Conservation (phyloP, 2,113 vertebrate species). For the Pseudorhombus dupliciocellatus region DNA sequence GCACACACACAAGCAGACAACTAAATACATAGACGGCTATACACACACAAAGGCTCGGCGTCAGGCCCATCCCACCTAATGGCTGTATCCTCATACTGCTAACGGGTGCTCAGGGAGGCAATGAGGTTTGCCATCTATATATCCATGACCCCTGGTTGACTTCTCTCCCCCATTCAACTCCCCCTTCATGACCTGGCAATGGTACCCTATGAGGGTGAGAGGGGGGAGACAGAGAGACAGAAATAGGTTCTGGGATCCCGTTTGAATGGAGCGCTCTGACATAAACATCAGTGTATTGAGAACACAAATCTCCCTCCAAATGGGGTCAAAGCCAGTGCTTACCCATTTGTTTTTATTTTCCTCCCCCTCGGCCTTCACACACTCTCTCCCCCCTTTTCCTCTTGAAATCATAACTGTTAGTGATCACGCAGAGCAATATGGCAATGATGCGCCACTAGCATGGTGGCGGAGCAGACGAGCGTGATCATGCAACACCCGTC, state of each 20-base stretch:
- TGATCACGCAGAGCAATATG: slow-evolving; percentile 57
- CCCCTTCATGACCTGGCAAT: slow-evolving; percentile 81
- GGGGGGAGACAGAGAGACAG: slow-evolving; percentile 47
- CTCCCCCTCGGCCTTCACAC: slow-evolving; percentile 1
- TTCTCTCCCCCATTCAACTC: slow-evolving; percentile 71
- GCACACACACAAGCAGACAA: slow-evolving; percentile 2
- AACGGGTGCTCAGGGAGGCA: slow-evolving; percentile 77
- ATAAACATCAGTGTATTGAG: slow-evolving; percentile 66
- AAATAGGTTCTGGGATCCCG: slow-evolving; percentile 65
- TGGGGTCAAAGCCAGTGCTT: slow-evolving; percentile 74
- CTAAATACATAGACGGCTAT: slow-evolving; percentile 19
- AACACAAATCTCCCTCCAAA: slow-evolving; percentile 74
- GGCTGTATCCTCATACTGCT: slow-evolving; percentile 71
- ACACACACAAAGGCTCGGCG: slow-evolving; percentile 56
- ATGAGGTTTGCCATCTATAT: slow-evolving; percentile 81
- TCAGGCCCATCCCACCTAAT: slow-evolving; percentile 75
- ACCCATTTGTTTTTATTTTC: slow-evolving; percentile 73
- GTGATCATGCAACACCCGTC: slow-evolving; percentile 34
- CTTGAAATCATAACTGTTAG: slow-evolving; percentile 60
- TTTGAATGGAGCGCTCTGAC: slow-evolving; percentile 75
- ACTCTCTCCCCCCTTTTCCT: slow-evolving; percentile 18
- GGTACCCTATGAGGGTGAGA: slow-evolving; percentile 76
- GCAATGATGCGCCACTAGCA: slow-evolving; percentile 47
- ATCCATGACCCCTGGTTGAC: slow-evolving; percentile 83
- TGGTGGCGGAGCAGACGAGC: slow-evolving; percentile 2